phyloP scores from a whole-genome alignment of 1,140 invertebrate species.

The Drosophila ambigua region DNA sequence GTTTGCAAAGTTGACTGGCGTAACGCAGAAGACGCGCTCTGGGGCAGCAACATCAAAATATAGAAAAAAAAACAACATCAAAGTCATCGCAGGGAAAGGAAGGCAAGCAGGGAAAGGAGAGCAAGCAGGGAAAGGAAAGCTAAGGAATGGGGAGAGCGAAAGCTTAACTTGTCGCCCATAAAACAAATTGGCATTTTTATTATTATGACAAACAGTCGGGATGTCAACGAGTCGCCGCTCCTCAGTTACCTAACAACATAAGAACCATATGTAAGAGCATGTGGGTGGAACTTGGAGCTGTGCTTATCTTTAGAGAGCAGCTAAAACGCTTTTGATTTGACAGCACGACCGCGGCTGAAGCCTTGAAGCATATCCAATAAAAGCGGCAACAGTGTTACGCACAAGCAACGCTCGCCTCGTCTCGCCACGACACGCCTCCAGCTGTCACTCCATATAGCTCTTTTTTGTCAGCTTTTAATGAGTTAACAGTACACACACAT shows the following conservation, averaged over 20 bases:
- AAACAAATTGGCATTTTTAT: slow-evolving; percentile 82
- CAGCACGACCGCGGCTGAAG: slow-evolving; percentile 5
- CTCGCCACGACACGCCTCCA: not conserved
- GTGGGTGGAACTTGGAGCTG: slow-evolving; percentile 3
- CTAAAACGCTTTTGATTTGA: slow-evolving; percentile 66
- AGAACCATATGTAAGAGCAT: too few species aligned
- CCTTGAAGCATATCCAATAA: slow-evolving; percentile 25
- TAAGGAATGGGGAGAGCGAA: slow-evolving; percentile 27
- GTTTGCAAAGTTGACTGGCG: not conserved
- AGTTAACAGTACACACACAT: slow-evolving; percentile 34
- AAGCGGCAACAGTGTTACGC: slow-evolving; percentile 47
- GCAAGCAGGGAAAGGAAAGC: slow-evolving; percentile 24
- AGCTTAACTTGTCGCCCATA: slow-evolving; percentile 78
- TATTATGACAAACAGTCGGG: slow-evolving; percentile 80
- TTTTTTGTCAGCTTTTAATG: slow-evolving; percentile 58
- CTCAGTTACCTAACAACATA: too few species aligned
- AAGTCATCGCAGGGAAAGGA: slow-evolving; percentile 24
- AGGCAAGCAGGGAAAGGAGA: slow-evolving; percentile 5
- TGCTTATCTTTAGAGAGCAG: slow-evolving; percentile 54
- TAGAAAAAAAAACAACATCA: slow-evolving; percentile 62
- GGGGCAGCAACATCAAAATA: slow-evolving; percentile 52
- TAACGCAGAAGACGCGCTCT: slow-evolving; percentile 1
- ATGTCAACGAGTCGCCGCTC: slow-evolving; percentile 54
- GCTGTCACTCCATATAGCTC: not conserved
- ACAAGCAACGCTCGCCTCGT: slow-evolving; percentile 1